phyloP scores from a whole-genome alignment of 2,113 vertebrate species.

The Oncorhynchus nerka region DNA sequence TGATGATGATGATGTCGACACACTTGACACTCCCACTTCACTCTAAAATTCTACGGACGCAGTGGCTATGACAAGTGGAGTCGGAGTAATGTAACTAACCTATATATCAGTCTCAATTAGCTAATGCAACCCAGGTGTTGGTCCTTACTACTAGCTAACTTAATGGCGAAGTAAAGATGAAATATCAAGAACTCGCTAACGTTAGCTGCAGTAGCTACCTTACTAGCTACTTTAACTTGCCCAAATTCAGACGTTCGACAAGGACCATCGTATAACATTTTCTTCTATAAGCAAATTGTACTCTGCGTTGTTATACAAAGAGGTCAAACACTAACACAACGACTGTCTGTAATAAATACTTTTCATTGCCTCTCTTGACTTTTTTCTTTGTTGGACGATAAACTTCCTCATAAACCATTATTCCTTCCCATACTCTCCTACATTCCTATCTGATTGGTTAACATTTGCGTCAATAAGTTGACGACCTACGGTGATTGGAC shows the following conservation, averaged over 20 bases:
- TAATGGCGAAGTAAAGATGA: neutral
- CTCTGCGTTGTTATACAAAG: neutral
- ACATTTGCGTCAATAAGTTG: neutral
- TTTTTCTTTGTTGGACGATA: conserved; percentile 21
- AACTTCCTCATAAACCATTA: conserved; percentile 55
- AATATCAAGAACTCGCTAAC: neutral
- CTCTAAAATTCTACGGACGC: neutral
- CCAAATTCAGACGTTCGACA: neutral
- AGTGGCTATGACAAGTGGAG: neutral
- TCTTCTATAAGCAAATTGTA: neutral
- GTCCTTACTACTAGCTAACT: neutral
- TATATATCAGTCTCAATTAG: neutral
- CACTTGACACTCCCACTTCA: conserved; percentile 4
- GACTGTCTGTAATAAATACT: neutral
- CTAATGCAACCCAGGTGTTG: neutral
- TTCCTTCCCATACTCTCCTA: conserved; percentile 39
- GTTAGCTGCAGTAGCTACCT: too few species aligned
- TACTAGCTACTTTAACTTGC: too few species aligned
- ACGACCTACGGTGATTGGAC: conserved; percentile 50
- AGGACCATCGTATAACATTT: neutral
- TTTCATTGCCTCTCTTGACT: neutral
- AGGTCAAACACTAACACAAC: neutral
- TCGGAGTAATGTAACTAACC: neutral
- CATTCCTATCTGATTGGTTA: conserved; percentile 45
- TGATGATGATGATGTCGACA: neutral